Evolutionary conservation across 2,797 vertebrate species (phyloP), one percentile per base, ranked within the genome.

Genomic region (Galaxias olidus): DNA sequence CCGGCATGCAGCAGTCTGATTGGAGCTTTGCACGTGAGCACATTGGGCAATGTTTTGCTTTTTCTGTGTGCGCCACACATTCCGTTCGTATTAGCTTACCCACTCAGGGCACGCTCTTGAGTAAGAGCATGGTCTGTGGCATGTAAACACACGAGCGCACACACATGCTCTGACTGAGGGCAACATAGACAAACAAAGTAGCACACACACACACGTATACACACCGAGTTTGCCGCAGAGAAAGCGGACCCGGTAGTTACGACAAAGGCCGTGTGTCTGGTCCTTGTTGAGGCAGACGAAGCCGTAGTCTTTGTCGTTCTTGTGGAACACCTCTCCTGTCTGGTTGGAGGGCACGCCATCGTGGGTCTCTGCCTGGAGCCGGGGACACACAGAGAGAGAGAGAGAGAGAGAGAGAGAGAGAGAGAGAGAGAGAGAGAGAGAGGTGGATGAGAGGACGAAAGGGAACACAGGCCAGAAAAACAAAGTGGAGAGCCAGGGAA

Each of bases 201-300:
- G 11, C 9, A 13, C 17, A 15, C 4, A 30, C 43, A n/a, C 6
- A 45, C 41, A 47, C 11, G 48, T 10, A 15, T 45, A 87, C 91
- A 0, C 88, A 99, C 97, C 96, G 0, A 95, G 91, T 81, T 93
- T 96, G 64, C 95, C 94, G 41, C 97, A 99, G 12, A 98, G 93
- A 84, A 98, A 98, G 59, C 96, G 94, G 40, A 98, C 94, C 59
- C 90, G 90, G 91, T 97, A 97, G 91, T 89, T 93, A 66, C 17
- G 91, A 83, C 97, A 99, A 72, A 91, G 84, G 47, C 92, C 85
- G 4, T 92, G 89, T 0, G 73, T 61, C 88, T 93, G 95, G 80
- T 92, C 93, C 66, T 88, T 92, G 83, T 93, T 91, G 0, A 90
- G 94, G 83, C 97, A 98, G 53, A 94, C 92, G 5, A 99, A 95